Evolutionary conservation across 2,888 invertebrate species (phyloP).

Genomic region (Himalopsyche anomala): DNA sequence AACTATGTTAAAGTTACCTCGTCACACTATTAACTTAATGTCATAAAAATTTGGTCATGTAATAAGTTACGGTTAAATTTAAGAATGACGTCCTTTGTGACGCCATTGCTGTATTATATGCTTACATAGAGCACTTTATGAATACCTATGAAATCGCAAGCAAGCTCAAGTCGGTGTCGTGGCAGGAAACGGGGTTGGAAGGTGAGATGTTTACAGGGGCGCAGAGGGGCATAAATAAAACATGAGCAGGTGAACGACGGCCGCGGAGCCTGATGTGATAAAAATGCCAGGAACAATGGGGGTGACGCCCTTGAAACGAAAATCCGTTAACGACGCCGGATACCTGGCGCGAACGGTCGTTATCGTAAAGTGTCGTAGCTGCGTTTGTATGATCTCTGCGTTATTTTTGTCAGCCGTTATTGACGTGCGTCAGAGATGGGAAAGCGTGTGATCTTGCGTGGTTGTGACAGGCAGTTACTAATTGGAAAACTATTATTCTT

Average conservation of each 20-base stretch:
- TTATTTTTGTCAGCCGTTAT: constrained; percentile 13
- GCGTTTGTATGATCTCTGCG: background rate
- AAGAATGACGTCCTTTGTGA: background rate
- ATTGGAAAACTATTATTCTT: too few relatives aligned
- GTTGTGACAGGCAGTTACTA: too few relatives aligned
- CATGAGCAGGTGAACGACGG: constrained; percentile 46
- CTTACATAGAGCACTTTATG: background rate
- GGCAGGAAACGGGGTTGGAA: constrained; percentile 13
- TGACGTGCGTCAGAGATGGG: background rate
- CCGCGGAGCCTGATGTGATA: constrained; percentile 48
- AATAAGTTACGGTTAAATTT: too few relatives aligned
- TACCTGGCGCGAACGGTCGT: background rate
- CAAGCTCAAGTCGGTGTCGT: constrained; percentile 12
- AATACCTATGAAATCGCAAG: constrained; percentile 24
- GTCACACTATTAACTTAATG: too few relatives aligned
- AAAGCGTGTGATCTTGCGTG: background rate
- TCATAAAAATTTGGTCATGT: too few relatives aligned
- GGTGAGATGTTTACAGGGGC: constrained; percentile 57
- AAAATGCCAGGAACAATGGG: constrained; percentile 22
- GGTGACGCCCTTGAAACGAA: background rate
- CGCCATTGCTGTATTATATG: constrained; percentile 3
- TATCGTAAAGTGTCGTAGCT: constrained; percentile 11
- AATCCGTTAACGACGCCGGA: constrained; percentile 22
- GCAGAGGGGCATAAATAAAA: constrained; percentile 53
- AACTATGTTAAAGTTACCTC: too few relatives aligned